Evolutionary conservation across 2,113 vertebrate species (phyloP).

Genomic region (Columba janthina): DNA sequence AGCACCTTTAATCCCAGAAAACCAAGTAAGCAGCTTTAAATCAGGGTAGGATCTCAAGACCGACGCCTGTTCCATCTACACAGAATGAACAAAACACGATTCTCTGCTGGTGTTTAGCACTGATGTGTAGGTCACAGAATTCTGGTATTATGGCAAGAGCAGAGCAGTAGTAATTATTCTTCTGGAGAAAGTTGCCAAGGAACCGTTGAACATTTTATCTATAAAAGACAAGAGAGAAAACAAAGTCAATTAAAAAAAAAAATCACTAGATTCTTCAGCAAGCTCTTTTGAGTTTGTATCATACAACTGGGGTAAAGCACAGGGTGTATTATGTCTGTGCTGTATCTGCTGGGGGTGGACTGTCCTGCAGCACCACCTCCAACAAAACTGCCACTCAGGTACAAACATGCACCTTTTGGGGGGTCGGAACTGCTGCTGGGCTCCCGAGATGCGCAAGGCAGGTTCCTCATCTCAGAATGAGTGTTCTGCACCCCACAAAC

Average conservation of each 20-base stretch:
- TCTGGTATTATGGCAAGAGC: conserved; percentile 53
- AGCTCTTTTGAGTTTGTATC: neutral
- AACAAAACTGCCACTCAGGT: no score
- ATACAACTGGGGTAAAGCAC: neutral
- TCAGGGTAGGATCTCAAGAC: conserved; percentile 26
- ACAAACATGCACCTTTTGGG: no score
- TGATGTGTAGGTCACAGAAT: conserved; percentile 5
- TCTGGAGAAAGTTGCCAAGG: conserved; percentile 47
- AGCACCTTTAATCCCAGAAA: conserved; percentile 52
- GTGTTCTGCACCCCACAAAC: no score
- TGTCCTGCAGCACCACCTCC: no score
- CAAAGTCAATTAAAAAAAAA: neutral
- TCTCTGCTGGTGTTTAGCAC: conserved; percentile 57
- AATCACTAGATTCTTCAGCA: neutral
- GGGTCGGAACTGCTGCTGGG: no score
- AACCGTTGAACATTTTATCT: conserved; percentile 62
- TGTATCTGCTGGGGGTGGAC: neutral
- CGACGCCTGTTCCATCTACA: conserved; percentile 55
- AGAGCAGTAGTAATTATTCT: conserved; percentile 53
- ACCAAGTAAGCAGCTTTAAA: conserved; percentile 35
- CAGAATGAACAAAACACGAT: neutral
- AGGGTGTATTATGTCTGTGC: neutral
- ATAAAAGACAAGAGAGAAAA: conserved; percentile 57
- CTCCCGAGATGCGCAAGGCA: no score
- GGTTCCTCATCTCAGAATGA: no score